Conservation (phyloP, 2,113 vertebrate species). For the Coracopsis vasa region DNA sequence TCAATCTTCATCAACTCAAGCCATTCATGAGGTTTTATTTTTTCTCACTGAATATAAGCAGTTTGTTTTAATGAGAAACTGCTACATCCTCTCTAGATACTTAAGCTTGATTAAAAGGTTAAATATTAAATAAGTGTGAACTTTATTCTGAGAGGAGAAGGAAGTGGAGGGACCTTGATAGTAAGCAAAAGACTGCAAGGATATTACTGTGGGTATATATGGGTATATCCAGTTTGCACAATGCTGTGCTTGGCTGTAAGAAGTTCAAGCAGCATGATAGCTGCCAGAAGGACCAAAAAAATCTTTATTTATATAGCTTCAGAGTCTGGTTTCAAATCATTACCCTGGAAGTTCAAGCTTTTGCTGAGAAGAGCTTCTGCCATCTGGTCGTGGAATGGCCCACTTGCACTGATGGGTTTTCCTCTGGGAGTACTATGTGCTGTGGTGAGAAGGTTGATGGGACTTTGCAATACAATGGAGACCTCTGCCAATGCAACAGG, state of each 20-base stretch:
- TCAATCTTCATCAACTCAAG: conserved; percentile 62
- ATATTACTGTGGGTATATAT: neutral
- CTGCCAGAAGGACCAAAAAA: neutral
- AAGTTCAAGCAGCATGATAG: neutral
- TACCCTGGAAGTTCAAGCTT: neutral
- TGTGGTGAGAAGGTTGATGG: neutral
- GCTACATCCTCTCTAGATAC: conserved; percentile 30
- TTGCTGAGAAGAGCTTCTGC: neutral
- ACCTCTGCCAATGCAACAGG: neutral
- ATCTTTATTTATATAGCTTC: conserved; percentile 2
- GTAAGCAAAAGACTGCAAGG: neutral
- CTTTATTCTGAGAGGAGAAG: conserved; percentile 25
- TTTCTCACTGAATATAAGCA: conserved; percentile 61
- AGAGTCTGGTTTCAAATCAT: neutral
- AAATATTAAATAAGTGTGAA: conserved; percentile 43
- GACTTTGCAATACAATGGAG: fast-evolving
- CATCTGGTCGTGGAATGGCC: fast-evolving
- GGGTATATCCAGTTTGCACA: neutral
- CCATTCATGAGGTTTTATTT: conserved; percentile 59
- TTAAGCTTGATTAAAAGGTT: conserved; percentile 42
- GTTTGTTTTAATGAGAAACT: conserved; percentile 46
- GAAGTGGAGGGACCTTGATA: conserved; percentile 22
- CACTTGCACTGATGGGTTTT: fast-evolving
- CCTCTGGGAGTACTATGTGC: fast-evolving
- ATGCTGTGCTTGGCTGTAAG: neutral